Base-by-base conservation (phyloP, 23 tunicate genomes). In the Trididemnum nubilum region DNA sequence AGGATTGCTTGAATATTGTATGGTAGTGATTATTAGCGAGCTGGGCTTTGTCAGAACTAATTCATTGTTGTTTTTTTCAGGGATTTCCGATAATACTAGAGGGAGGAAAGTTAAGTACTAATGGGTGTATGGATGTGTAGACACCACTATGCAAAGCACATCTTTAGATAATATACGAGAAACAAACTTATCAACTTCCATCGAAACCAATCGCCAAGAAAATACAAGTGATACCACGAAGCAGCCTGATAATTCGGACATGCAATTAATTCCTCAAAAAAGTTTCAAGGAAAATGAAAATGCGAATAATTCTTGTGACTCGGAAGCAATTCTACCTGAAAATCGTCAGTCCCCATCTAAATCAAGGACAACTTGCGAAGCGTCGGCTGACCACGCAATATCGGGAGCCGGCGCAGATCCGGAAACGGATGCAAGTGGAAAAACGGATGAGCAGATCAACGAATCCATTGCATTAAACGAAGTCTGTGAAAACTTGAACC, bases 71-170 rank as follows among this genome's bases (percentile, higher is more conserved):
- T n/a, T n/a, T n/a, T n/a, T n/a, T n/a, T n/a, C n/a, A n/a, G n/a
- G n/a, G n/a, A n/a, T n/a, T n/a, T n/a, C n/a, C n/a, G n/a, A n/a
- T n/a, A n/a, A n/a, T n/a, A n/a, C n/a, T n/a, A n/a, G n/a, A n/a
- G n/a, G n/a, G n/a, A n/a, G n/a, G n/a, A n/a, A n/a, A n/a, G n/a
- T n/a, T n/a, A n/a, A n/a, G n/a, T n/a, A 33, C 74, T 24, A 33
- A 67, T 67, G 74, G 74, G 74, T 5, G 38, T 31, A 38, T 33
- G 37, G 22, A 33, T 32, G 18, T 31, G 26, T 31, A 24, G 37
- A 12, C 7, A 4, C 18, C 74, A 67, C 38, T 67, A 67, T 67
- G 74, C 74, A 67, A 67, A 67, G 74, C 33, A 67, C 74, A 67
- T 7, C 18, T 4, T 61, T 61, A 26, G 67, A 61, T 61, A 61